These are phyloP conservation scores for Catajapyx aquilonaris DNA, from an alignment of 1,140 invertebrate genomes.

Conservation along the genomic window DNA sequence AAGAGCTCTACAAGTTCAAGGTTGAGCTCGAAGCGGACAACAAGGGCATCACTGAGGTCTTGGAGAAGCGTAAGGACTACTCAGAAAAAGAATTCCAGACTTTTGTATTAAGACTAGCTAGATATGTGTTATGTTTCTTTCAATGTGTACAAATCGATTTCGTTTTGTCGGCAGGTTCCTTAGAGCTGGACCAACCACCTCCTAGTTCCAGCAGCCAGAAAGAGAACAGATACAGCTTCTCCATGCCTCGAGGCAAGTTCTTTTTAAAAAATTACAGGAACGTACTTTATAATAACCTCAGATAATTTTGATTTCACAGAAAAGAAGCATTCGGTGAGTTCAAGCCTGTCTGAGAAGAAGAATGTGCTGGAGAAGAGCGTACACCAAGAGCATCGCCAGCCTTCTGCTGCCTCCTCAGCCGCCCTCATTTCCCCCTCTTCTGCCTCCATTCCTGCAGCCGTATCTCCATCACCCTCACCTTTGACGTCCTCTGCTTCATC, in stretches of 20 bases:
- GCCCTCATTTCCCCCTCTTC: too few species aligned
- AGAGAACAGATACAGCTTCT: conserved; percentile 33
- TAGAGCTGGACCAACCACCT: conserved; percentile 47
- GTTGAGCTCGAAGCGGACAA: conserved; percentile 96
- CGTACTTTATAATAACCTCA: too few species aligned
- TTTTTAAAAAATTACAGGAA: too few species aligned
- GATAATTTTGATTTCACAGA: too few species aligned
- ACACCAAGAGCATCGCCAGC: too few species aligned
- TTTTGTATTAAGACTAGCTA: neutral
- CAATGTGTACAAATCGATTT: conserved; percentile 4
- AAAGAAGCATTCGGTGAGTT: too few species aligned
- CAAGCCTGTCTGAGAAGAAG: too few species aligned
- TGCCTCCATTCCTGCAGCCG: conserved; percentile 16
- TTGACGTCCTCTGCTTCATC: conserved; percentile 5
- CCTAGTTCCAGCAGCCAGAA: conserved; percentile 30
- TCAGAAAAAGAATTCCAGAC: neutral
- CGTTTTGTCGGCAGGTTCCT: conserved; percentile 27
- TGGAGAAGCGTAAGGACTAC: conserved; percentile 51
- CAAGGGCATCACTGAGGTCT: conserved; percentile 86
- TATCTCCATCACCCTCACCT: too few species aligned
- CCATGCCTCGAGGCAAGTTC: conserved; percentile 17
- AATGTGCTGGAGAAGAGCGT: too few species aligned
- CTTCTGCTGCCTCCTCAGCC: too few species aligned
- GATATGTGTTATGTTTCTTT: neutral
- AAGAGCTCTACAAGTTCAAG: conserved; percentile 92